phyloP scores from a whole-genome alignment of 2,113 vertebrate genomes.

The Saccopteryx leptura region DNA sequence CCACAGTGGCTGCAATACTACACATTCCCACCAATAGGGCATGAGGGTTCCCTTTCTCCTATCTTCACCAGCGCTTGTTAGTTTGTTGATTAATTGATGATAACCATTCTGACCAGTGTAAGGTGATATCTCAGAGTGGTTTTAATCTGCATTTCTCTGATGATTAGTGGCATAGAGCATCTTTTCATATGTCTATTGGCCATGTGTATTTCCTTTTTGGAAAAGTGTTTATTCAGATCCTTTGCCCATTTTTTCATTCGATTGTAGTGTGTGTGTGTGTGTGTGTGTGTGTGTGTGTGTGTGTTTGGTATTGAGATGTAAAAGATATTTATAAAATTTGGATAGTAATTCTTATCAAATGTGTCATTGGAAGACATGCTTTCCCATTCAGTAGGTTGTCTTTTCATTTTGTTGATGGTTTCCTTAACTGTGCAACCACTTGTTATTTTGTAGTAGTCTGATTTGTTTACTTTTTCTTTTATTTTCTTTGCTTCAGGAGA shows the following conservation, averaged over 20 bases:
- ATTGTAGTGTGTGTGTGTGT: too few species aligned
- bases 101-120: background rate
- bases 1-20: too few species aligned
- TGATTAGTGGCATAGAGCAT: too few species aligned
- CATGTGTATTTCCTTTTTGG: too few species aligned
- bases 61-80: background rate
- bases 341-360: too few species aligned
- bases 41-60: background rate
- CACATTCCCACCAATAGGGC: background rate
- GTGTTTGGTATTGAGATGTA: too few species aligned
- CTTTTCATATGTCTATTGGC: too few species aligned
- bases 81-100: background rate
- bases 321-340: too few species aligned
- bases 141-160: background rate
- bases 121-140: background rate
- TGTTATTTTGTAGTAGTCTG: background rate
- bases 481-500: background rate
- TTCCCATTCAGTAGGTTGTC: background rate
- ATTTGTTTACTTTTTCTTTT: background rate
- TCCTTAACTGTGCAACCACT: background rate
- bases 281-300: too few species aligned
- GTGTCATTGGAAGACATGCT: background rate
- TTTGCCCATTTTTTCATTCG: too few species aligned
- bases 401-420: background rate
- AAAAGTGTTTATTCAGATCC: too few species aligned